These are phyloP conservation scores for Monoplex corrugatus DNA, from an alignment of 2,888 invertebrate species.

Conservation along the genomic window DNA sequence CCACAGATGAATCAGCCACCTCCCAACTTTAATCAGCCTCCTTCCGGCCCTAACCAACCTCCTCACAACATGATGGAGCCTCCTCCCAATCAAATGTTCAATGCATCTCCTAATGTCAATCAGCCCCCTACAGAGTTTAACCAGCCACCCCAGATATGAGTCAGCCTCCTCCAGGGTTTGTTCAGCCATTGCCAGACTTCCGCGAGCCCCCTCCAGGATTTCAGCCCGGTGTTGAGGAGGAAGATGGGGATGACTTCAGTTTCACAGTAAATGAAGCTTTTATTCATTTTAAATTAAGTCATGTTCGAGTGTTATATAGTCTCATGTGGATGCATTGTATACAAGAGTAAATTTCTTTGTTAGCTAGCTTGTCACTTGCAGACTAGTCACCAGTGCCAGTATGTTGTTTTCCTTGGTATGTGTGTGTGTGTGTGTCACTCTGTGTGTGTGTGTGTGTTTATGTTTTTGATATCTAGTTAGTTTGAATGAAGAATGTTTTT, in stretches of 20 bases:
- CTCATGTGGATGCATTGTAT: no score
- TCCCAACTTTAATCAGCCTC: not conserved
- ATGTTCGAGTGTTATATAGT: no score
- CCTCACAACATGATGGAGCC: not conserved
- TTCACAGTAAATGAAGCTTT: constrained; percentile 46
- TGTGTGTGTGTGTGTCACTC: no score
- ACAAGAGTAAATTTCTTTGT: no score
- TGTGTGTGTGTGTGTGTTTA: no score
- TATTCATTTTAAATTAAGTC: no score
- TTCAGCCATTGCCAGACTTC: not conserved
- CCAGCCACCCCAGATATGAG: not conserved
- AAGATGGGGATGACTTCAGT: not conserved
- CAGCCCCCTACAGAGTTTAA: constrained; percentile 2
- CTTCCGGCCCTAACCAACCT: not conserved
- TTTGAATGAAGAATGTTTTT: no score
- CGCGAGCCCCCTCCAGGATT: not conserved
- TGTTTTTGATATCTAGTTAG: no score
- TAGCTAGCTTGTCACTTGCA: no score
- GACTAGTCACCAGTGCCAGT: no score
- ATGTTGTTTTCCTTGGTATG: no score
- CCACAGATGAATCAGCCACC: constrained; percentile 15
- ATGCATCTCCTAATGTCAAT: not conserved
- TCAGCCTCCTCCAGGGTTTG: constrained; percentile 26
- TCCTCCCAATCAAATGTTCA: not conserved
- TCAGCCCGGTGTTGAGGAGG: not conserved